These are phyloP conservation scores for Bos javanicus DNA, from an alignment of 2,113 vertebrate species.

Conservation along the genomic window DNA sequence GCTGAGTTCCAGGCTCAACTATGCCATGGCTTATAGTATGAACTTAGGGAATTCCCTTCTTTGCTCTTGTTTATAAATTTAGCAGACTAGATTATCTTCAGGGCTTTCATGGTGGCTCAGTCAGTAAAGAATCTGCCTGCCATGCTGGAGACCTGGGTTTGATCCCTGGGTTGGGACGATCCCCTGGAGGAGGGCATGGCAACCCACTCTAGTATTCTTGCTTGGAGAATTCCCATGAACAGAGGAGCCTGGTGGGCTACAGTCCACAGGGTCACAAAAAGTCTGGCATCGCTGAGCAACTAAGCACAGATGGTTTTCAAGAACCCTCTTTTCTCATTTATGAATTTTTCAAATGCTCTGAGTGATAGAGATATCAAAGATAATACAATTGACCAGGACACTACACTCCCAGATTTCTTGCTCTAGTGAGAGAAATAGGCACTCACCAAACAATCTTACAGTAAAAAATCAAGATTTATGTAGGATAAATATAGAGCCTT, in stretches of 20 bases:
- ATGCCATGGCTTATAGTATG: neutral
- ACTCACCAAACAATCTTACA: neutral
- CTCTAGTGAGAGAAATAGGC: neutral
- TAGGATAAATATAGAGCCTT: neutral
- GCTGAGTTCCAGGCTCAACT: neutral
- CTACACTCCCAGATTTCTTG: neutral
- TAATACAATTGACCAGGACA: neutral
- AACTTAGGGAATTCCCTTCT: neutral
- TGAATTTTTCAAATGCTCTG: neutral
- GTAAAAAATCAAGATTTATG: neutral
- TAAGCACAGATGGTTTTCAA: neutral
- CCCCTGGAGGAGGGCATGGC: neutral
- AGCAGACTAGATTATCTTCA: neutral
- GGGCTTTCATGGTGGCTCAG: neutral
- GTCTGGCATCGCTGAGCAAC: neutral
- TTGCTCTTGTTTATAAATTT: conserved; percentile 7
- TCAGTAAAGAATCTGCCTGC: neutral
- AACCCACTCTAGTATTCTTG: neutral
- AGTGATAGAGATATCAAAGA: neutral
- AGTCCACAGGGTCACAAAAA: neutral
- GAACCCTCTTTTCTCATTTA: neutral
- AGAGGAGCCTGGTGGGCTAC: neutral
- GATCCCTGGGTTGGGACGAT: neutral
- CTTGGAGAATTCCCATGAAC: neutral
- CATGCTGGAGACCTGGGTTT: neutral